phyloP scores from a whole-genome alignment of 2,888 invertebrate genomes.

The Eristalis intricaria region DNA sequence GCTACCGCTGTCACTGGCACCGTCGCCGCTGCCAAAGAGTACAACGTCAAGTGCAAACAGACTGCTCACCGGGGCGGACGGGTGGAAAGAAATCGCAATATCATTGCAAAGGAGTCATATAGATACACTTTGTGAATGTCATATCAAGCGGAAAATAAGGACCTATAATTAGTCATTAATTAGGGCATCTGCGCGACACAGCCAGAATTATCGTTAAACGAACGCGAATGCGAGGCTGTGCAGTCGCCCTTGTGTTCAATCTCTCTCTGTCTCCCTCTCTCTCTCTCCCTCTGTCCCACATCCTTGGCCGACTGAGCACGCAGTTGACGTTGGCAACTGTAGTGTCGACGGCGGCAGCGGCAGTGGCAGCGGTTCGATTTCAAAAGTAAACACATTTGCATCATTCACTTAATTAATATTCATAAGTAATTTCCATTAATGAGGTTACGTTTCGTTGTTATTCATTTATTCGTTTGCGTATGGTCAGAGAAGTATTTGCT shows the following conservation, averaged over 20 bases:
- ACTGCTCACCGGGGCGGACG: background rate
- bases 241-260: background rate
- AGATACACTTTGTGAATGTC: constrained; percentile 53
- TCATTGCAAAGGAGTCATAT: constrained; percentile 20
- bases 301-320: background rate
- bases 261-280: background rate
- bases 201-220: constrained; percentile 43
- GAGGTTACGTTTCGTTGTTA: constrained; percentile 66
- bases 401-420: constrained; percentile 70
- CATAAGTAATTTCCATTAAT: constrained; percentile 72
- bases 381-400: constrained; percentile 71
- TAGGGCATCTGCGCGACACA: constrained; percentile 45
- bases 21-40: background rate
- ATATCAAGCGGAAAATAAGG: constrained; percentile 63
- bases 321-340: background rate
- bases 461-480: constrained; percentile 62
- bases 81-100: constrained; percentile 14
- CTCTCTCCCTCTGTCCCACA: background rate
- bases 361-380: constrained; percentile 49
- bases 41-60: constrained; percentile 6
- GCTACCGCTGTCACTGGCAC: background rate
- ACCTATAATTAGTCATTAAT: constrained; percentile 66
- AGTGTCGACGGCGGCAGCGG: too few relatives aligned
- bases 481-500: constrained; percentile 51
- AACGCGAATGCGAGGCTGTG: constrained; percentile 32